phyloP scores from a whole-genome alignment of 2,888 invertebrate species.

The Abscondita cerata region DNA sequence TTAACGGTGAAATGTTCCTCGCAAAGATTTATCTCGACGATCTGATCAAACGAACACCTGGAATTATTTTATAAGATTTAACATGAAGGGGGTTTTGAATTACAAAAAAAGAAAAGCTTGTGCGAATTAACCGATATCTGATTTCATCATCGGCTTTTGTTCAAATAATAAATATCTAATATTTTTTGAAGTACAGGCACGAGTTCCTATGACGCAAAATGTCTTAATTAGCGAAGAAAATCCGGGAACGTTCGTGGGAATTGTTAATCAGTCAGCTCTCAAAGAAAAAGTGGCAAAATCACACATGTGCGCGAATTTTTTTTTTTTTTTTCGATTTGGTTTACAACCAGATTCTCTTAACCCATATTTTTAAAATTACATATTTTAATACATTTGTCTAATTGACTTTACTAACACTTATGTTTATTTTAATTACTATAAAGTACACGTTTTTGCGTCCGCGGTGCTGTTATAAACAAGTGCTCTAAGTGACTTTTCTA shows the following conservation, averaged over 20 bases:
- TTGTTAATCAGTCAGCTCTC: too few relatives aligned
- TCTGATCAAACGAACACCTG: slow-evolving; percentile 21
- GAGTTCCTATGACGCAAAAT: too few relatives aligned
- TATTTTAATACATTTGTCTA: background rate
- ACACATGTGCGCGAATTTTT: slow-evolving; percentile 1
- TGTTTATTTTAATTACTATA: slow-evolving; percentile 12
- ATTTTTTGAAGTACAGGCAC: too few relatives aligned
- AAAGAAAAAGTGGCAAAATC: too few relatives aligned
- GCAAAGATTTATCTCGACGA: background rate
- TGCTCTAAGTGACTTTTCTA: too few relatives aligned
- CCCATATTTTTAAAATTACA: background rate
- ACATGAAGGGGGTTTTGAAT: background rate
- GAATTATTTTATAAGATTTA: slow-evolving; percentile 8
- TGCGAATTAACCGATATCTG: background rate
- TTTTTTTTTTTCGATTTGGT: background rate
- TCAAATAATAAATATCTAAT: slow-evolving; percentile 22
- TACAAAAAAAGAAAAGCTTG: slow-evolving; percentile 2
- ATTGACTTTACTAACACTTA: slow-evolving; percentile 10
- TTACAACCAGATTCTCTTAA: slow-evolving; percentile 1
- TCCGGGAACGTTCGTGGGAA: too few relatives aligned
- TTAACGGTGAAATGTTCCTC: slow-evolving; percentile 15
- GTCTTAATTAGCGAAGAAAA: too few relatives aligned
- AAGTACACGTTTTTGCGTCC: slow-evolving; percentile 12
- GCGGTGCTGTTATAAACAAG: too few relatives aligned
- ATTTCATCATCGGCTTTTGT: slow-evolving; percentile 27